Evolutionary conservation across 2,797 vertebrate genomes (phyloP).

Genomic region (Knipowitschia caucasica): DNA sequence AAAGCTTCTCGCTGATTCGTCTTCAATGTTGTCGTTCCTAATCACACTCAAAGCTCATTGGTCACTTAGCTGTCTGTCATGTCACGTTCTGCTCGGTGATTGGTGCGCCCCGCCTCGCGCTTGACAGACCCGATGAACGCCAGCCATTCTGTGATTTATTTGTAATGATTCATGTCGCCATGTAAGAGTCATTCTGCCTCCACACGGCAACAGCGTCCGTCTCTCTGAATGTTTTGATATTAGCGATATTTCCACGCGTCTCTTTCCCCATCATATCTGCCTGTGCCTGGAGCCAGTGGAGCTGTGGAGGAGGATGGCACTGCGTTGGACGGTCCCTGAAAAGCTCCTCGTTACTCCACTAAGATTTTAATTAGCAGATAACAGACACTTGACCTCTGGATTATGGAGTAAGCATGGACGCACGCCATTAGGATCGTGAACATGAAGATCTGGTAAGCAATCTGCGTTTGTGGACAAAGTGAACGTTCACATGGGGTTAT

Average conservation of each 20-base stretch:
- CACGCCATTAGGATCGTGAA: slow-evolving; percentile 56
- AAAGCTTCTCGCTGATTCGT: slow-evolving; percentile 50
- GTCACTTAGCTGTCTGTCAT: slow-evolving; percentile 27
- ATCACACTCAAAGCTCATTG: slow-evolving; percentile 23
- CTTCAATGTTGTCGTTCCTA: slow-evolving; percentile 7
- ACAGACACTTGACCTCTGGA: slow-evolving; percentile 24
- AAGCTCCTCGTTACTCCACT: slow-evolving; percentile 40
- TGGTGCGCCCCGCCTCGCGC: slow-evolving; percentile 45
- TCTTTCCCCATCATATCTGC: slow-evolving; percentile 9
- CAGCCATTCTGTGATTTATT: slow-evolving; percentile 51
- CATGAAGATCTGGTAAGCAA: slow-evolving; percentile 65
- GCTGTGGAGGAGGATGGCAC: slow-evolving; percentile 60
- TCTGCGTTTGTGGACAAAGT: slow-evolving; percentile 6
- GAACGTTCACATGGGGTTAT: neutral
- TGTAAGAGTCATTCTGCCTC: slow-evolving; percentile 15
- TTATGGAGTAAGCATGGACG: slow-evolving; percentile 24
- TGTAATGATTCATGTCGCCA: slow-evolving; percentile 40
- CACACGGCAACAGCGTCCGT: slow-evolving; percentile 1
- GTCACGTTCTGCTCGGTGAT: slow-evolving; percentile 21
- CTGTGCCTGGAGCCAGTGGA: slow-evolving; percentile 47
- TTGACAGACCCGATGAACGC: slow-evolving; percentile 10
- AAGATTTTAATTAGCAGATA: slow-evolving; percentile 53
- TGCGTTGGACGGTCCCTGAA: slow-evolving; percentile 35
- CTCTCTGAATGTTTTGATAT: slow-evolving; percentile 23
- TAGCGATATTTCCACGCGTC: neutral